phyloP scores from a whole-genome alignment of 2,797 vertebrate species.

The Poliocrania exsul region DNA sequence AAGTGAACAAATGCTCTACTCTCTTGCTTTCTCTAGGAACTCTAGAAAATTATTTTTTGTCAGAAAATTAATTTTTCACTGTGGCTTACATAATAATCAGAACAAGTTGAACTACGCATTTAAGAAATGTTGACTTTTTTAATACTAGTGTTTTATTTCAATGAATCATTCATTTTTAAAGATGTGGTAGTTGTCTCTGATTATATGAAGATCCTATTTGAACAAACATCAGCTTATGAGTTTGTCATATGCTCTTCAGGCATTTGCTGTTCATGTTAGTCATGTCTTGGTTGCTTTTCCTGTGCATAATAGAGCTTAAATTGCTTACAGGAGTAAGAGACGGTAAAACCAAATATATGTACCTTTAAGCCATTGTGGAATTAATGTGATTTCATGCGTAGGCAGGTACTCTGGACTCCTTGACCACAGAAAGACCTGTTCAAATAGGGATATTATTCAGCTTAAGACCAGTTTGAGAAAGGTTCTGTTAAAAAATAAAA shows the following conservation, averaged over 20 bases:
- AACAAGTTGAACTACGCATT: background rate
- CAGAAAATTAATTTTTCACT: background rate
- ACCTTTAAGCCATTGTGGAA: background rate
- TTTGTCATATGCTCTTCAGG: background rate
- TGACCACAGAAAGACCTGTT: background rate
- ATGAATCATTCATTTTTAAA: background rate
- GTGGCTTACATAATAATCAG: background rate
- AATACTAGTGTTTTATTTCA: background rate
- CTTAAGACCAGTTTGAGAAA: background rate
- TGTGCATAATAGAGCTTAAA: background rate
- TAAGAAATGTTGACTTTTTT: background rate
- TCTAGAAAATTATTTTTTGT: background rate
- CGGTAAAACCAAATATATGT: background rate
- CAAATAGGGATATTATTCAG: background rate
- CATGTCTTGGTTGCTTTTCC: background rate
- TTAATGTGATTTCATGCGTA: background rate
- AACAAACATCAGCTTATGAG: background rate
- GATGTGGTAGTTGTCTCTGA: background rate
- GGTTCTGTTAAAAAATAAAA: background rate
- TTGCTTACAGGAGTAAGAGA: background rate
- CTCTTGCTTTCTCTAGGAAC: background rate
- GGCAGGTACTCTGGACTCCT: background rate
- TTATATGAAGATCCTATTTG: background rate
- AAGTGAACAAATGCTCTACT: background rate
- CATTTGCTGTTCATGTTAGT: background rate